Conservation (phyloP, 2,888 invertebrate genomes). For the Chalcis sispes region DNA sequence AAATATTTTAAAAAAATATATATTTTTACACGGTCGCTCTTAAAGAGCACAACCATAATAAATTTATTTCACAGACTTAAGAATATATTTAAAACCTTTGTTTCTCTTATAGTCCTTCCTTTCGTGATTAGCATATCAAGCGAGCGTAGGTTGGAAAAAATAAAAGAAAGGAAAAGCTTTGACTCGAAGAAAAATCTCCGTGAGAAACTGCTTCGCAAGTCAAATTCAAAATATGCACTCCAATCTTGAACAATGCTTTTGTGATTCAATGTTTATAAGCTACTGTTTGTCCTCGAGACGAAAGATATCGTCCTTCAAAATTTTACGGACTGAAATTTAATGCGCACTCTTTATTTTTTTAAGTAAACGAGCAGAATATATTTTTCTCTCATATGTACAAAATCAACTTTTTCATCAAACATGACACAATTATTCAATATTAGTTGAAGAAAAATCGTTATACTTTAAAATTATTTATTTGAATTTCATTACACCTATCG, state of each 20-base stretch:
- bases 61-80: too few species aligned
- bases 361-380: too few species aligned
- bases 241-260: constrained; percentile 1
- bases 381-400: too few species aligned
- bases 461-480: too few species aligned
- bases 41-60: too few species aligned
- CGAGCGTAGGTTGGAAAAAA: constrained; percentile 19
- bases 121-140: constrained; percentile 30
- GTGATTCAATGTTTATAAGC: constrained; percentile 19
- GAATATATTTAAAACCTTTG: background rate
- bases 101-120: constrained; percentile 22
- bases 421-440: too few species aligned
- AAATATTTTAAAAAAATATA: too few species aligned
- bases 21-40: too few species aligned
- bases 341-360: too few species aligned
- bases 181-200: constrained; percentile 24
- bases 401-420: too few species aligned
- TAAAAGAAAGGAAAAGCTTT: background rate
- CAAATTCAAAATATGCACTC: constrained; percentile 21
- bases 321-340: background rate
- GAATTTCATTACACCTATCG: too few species aligned
- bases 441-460: too few species aligned
- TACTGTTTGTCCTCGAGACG: constrained; percentile 24
- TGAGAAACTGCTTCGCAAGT: constrained; percentile 42
- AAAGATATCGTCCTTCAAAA: background rate